These are phyloP conservation scores for Muricea muricata DNA, from an alignment of 92 coral and sea anemone species.

Conservation along the genomic window DNA sequence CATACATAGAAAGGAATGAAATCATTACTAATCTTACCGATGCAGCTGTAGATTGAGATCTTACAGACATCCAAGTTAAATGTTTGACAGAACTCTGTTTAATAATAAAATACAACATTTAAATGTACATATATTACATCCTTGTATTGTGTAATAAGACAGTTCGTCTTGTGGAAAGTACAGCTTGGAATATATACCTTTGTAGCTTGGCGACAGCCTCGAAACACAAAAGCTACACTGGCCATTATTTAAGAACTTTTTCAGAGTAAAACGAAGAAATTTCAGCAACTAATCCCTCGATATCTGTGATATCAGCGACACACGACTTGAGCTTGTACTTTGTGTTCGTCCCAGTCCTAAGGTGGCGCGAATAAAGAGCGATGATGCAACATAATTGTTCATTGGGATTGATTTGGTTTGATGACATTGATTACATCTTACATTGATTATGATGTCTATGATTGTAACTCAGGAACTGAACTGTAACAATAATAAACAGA, in stretches of 20 bases:
- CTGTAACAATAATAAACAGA: too few relatives aligned
- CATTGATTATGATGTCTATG: too few relatives aligned
- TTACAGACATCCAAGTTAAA: not conserved
- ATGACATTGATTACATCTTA: too few relatives aligned
- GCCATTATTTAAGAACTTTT: not conserved
- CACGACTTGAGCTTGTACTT: not conserved
- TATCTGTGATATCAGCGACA: not conserved
- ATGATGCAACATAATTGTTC: not conserved
- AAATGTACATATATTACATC: too few relatives aligned
- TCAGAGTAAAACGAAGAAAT: not conserved
- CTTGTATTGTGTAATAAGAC: too few relatives aligned
- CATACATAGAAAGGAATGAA: not conserved
- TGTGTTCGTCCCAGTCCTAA: not conserved
- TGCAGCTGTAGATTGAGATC: slow-evolving; percentile 26
- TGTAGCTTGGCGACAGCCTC: slow-evolving; percentile 7
- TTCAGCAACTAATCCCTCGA: not conserved
- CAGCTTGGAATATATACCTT: slow-evolving; percentile 3
- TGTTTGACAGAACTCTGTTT: slow-evolving; percentile 12
- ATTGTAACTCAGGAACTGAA: too few relatives aligned
- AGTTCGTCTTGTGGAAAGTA: not conserved
- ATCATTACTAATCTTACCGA: slow-evolving; percentile 16
- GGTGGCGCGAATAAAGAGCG: not conserved
- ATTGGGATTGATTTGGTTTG: too few relatives aligned
- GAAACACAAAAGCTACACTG: not conserved
- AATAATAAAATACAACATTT: too few relatives aligned